Conservation (phyloP, 2,888 invertebrate genomes). For the Drosophila nr. medialis region DNA sequence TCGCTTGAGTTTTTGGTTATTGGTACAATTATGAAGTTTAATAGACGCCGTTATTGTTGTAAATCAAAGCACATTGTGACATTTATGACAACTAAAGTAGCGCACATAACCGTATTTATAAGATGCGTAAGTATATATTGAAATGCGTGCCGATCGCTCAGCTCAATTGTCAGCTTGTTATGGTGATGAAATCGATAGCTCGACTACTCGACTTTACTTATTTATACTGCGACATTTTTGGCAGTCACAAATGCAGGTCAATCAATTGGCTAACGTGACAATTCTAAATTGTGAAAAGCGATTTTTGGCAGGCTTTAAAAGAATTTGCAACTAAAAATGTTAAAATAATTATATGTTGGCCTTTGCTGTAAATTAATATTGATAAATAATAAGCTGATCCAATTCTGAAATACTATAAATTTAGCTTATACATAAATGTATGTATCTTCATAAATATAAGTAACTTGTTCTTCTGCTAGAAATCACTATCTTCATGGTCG, state of each 20-base stretch:
- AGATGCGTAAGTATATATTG: slow-evolving; percentile 39
- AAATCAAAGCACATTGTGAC: slow-evolving; percentile 82
- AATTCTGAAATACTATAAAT: background rate
- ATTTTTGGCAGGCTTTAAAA: background rate
- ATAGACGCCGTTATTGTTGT: slow-evolving; percentile 79
- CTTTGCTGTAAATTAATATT: background rate
- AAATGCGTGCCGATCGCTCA: slow-evolving; percentile 36
- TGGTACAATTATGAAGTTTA: slow-evolving; percentile 80
- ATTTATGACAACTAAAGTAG: slow-evolving; percentile 80
- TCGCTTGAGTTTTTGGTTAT: slow-evolving; percentile 67
- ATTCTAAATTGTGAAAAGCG: slow-evolving; percentile 4
- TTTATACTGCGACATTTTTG: slow-evolving; percentile 33
- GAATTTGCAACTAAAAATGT: background rate
- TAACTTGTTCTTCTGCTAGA: background rate
- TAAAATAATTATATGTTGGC: background rate
- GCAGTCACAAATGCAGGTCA: slow-evolving; percentile 30
- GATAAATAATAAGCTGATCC: background rate
- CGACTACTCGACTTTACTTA: slow-evolving; percentile 28
- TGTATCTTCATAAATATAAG: background rate
- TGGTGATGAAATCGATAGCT: slow-evolving; percentile 66
- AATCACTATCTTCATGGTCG: background rate
- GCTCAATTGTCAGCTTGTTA: slow-evolving; percentile 41
- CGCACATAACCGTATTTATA: slow-evolving; percentile 77
- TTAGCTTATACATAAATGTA: background rate
- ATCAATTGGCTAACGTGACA: slow-evolving; percentile 7